Base-by-base conservation (phyloP, 2,888 invertebrate genomes). In the Chrysopilus asiliformis region DNA sequence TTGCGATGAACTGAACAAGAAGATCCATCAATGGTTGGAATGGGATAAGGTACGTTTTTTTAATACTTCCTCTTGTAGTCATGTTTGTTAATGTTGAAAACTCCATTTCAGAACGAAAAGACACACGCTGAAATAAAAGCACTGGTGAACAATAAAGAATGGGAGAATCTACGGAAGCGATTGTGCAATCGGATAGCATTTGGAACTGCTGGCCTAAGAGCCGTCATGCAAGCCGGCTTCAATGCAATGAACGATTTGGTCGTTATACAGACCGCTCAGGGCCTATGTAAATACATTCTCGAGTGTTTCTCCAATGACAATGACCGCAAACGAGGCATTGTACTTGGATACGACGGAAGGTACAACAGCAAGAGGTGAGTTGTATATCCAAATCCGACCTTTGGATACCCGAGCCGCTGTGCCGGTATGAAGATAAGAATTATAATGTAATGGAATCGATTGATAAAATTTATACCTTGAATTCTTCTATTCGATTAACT, bases 201-300 rank as follows among this genome's bases (percentile, higher is more conserved):
- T 60, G 94, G 94, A 13, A 95, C 94, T 2, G 94, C 94, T 1
- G 94, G 97, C 0, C 67, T 98, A 20, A 73, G 98, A 44, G 90
- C 84, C 0, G 70, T 70, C 44, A 97, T 98, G 97, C 84, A 79
- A 13, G 82, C 91, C 12, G 98, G 98, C 1, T 94, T 83, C 60
- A 75, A 74, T 45, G 78, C 81, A 44, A 89, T 98, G 85, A 99
- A 99, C 60, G 97, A 98, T 60, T 70, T 99, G 29, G 93, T 94
- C 0, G 86, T 93, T 42, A 72, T 98, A 32, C 98, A 98, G 66
- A 91, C 94, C 2, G 81, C 80, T 2, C 90, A 95, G 72, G 95
- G 94, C 1, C 60, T 95, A 4, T 72, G 79, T 31, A 73, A 76
- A 34, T 89, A 91, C 57, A 55, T 93, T 34, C 64, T 76, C 47